A percentile compares a stretch with the other conserved stretches of the same genome.
These are phyloP conservation scores for Penaeus monodon DNA, from an alignment of 2,888 invertebrate genomes.

Conservation along the genomic window DNA sequence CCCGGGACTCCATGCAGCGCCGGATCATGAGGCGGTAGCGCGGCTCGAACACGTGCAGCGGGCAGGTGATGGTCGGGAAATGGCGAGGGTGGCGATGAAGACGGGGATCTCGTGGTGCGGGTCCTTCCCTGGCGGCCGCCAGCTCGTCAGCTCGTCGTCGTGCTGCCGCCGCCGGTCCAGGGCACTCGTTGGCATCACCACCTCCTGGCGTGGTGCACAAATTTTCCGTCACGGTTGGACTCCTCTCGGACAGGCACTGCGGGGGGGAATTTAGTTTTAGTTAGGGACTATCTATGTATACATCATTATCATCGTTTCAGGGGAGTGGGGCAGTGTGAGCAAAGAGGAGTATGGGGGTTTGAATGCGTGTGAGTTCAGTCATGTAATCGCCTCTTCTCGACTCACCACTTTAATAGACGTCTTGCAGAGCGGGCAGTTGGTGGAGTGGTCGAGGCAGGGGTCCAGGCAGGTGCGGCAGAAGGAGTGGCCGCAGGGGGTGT, in stretches of 20 bases:
- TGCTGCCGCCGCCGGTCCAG: conserved; percentile 72
- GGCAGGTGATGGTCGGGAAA: conserved; percentile 90
- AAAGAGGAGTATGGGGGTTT: too few species aligned
- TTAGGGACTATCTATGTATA: too few species aligned
- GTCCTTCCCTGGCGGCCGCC: conserved; percentile 63
- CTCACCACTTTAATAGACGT: conserved; percentile 78
- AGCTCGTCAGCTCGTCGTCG: conserved; percentile 70
- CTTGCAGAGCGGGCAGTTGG: conserved; percentile 88
- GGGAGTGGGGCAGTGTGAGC: too few species aligned
- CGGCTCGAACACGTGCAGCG: conserved; percentile 89
- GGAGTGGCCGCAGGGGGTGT: conserved; percentile 93
- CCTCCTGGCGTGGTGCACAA: conserved; percentile 78
- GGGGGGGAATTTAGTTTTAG: conserved; percentile 30
- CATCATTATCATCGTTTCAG: too few species aligned
- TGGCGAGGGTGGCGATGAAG: conserved; percentile 90
- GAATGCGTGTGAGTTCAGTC: neutral
- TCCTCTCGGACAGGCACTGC: conserved; percentile 75
- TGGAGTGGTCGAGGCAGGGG: conserved; percentile 84
- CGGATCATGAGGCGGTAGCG: conserved; percentile 88
- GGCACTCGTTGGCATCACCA: conserved; percentile 77
- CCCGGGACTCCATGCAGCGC: conserved; percentile 81
- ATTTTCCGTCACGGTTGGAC: conserved; percentile 75
- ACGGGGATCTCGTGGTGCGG: conserved; percentile 77
- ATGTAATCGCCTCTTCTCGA: conserved; percentile 39
- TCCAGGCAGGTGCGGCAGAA: conserved; percentile 89